A percentile compares a stretch with the other conserved stretches of the same genome.
These are phyloP conservation scores for Cephus spinipes DNA, from an alignment of 2,888 invertebrate genomes.

Conservation along the genomic window DNA sequence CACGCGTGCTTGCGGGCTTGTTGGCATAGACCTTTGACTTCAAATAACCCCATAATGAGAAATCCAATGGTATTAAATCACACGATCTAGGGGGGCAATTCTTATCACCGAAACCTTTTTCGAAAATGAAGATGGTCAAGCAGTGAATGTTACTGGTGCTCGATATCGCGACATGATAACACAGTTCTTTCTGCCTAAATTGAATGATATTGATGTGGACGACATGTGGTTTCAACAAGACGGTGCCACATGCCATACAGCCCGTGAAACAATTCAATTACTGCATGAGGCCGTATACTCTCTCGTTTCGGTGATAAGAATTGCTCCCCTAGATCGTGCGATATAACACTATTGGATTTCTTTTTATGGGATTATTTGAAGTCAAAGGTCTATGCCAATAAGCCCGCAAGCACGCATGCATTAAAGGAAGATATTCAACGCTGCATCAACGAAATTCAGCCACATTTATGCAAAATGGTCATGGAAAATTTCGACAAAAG, in stretches of 20 bases:
- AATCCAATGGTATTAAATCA: constrained; percentile 9
- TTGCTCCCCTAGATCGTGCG: constrained; percentile 9
- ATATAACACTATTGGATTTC: constrained; percentile 14
- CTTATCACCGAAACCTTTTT: constrained; percentile 34
- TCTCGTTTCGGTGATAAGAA: constrained; percentile 19
- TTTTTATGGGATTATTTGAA: constrained; percentile 26
- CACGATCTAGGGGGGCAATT: constrained; percentile 12
- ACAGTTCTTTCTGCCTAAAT: constrained; percentile 29
- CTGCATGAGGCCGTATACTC: constrained; percentile 11
- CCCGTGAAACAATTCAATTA: constrained; percentile 18
- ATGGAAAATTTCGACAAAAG: constrained; percentile 38
- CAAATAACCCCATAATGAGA: constrained; percentile 25
- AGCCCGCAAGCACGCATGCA: constrained; percentile 27
- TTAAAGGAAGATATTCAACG: constrained; percentile 34
- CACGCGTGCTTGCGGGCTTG: constrained; percentile 30
- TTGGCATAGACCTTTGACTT: constrained; percentile 29
- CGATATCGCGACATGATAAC: constrained; percentile 40
- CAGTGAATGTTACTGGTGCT: constrained; percentile 40
- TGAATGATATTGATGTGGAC: constrained; percentile 27
- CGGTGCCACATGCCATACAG: constrained; percentile 20
- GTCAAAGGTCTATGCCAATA: constrained; percentile 30
- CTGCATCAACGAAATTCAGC: constrained; percentile 37
- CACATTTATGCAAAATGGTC: constrained; percentile 38
- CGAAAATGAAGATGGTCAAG: constrained; percentile 33
- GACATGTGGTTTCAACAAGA: constrained; percentile 22